Evolutionary conservation across 2,797 vertebrate species (phyloP), one percentile per base, ranked within the genome.

Genomic region (Rhynchonycteris naso): DNA sequence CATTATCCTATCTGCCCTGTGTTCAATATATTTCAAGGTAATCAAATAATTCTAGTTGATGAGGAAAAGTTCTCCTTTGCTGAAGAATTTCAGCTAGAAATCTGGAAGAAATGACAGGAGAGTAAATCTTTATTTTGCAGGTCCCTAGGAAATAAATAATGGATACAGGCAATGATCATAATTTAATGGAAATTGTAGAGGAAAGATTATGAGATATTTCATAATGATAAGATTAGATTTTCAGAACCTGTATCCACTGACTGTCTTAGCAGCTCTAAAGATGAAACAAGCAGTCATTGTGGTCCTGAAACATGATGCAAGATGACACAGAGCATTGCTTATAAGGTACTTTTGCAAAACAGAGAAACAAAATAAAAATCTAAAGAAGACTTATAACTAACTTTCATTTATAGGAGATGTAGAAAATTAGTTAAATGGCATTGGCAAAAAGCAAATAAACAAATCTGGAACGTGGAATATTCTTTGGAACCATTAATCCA

Each of bases 121-220:
- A 72, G 7, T 1, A 88, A 86, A 78, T 59, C 26, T 95, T 47
- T 89, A 8, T 63, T 58, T 82, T 84, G 5, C 1, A 88, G 38
- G 19, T 82, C 65, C 72, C 65, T 75, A 43, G 54, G n/a, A 88
- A 79, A 84, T 92, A 88, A 93, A 59, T 88, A 95, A 81, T 78
- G 30, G 38, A 82, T 61, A 69, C 5, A 82, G n/a, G 43, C 54
- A 75, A 88, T 61, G 21, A 88, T 79, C 13, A 88, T 69, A 66
- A 85, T 68, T 82, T 82, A 92, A 88, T 82, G 24, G 95, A 74
- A 92, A 6, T 22, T 30, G 52, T 78, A 52, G 35, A 61, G 35
- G 30, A 82, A 78, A 78, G 21, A 26, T 86, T 79, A 38, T 78
- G 47, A 92, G 24, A 75, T 84, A 92, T 19, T 82, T 93, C 19